Evolutionary conservation across 2,888 invertebrate species (phyloP), one percentile per base, ranked within the genome.

Genomic region (Platycheirus rosarum): DNA sequence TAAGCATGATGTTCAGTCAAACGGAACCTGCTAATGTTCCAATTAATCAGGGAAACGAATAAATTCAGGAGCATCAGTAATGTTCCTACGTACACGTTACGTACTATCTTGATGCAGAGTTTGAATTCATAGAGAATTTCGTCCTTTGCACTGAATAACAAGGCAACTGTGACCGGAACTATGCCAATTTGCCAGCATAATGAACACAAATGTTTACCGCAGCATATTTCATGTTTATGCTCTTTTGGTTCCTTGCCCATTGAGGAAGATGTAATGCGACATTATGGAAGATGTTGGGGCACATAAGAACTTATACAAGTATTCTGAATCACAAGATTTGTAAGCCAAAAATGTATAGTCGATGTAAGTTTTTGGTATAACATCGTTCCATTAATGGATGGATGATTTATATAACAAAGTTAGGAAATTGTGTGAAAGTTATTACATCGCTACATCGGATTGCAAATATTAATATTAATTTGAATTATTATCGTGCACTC

Each of bases 1-100:
- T 74, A 49, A 74, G 74, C 57, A 69, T 69, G 57, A 44, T 80
- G 65, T 60, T 75, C 75, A 75, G 69, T 75, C 65, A 51, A 70
- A 75, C 62, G 79, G 65, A 80, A 80, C 65, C 57, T 51, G 40
- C 75, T 80, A 80, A 75, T 80, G 75, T 75, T 69, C 75, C 75
- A 74, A 79, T 79, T 79, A 79, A 79, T 79, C 74, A 79, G 74
- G 40, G 46, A 68, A 74, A 66, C 62, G 46, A 68, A 55, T 55
- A 48, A 62, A 73, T 66, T 73, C 53, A 51, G 44, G 48, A 13
- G 14, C 20, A 49, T 29, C 7, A 26, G 37, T 44, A 32, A 18
- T 32, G 42, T 29, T 8, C 35, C 14, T 32, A 20, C 2, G 9
- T 23, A 35, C 42, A 63, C 46, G 14, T 7, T n/a, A 9, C 49